Conservation (phyloP, 2,797 vertebrate species). For the Anableps anableps region DNA sequence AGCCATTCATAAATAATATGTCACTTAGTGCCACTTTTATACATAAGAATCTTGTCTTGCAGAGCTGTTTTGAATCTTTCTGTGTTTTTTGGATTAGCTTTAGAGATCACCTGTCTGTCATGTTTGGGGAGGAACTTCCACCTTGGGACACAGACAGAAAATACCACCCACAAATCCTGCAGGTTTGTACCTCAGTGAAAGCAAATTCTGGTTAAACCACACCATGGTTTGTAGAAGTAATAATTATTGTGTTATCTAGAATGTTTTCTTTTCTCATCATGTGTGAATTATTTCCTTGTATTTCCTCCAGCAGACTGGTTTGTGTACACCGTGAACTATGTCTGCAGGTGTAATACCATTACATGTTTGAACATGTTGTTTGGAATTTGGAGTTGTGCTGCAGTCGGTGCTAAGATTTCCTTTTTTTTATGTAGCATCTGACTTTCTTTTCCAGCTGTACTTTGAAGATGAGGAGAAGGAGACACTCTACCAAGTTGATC, state of each 20-base stretch:
- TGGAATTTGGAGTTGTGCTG: neutral
- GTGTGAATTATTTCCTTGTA: neutral
- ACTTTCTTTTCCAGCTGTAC: conserved; percentile 81
- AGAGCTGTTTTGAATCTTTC: neutral
- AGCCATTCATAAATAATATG: neutral
- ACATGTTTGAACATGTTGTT: neutral
- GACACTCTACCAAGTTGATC: conserved; percentile 81
- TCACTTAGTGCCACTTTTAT: neutral
- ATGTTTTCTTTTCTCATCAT: neutral
- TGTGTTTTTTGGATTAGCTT: conserved; percentile 78
- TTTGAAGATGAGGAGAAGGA: conserved; percentile 88
- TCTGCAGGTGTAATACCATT: too few species aligned
- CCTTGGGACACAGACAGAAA: conserved; percentile 93
- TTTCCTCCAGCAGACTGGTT: neutral
- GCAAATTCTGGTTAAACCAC: neutral
- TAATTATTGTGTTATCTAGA: neutral
- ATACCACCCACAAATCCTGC: conserved; percentile 85
- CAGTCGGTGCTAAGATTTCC: neutral
- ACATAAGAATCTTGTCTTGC: neutral
- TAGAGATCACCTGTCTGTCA: conserved; percentile 88
- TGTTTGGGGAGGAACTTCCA: conserved; percentile 91
- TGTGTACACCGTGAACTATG: neutral
- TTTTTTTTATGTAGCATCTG: neutral
- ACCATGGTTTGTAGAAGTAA: neutral
- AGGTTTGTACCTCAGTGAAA: conserved; percentile 79